Conservation (phyloP, 2,113 vertebrate genomes). For the Tyrannus savana region DNA sequence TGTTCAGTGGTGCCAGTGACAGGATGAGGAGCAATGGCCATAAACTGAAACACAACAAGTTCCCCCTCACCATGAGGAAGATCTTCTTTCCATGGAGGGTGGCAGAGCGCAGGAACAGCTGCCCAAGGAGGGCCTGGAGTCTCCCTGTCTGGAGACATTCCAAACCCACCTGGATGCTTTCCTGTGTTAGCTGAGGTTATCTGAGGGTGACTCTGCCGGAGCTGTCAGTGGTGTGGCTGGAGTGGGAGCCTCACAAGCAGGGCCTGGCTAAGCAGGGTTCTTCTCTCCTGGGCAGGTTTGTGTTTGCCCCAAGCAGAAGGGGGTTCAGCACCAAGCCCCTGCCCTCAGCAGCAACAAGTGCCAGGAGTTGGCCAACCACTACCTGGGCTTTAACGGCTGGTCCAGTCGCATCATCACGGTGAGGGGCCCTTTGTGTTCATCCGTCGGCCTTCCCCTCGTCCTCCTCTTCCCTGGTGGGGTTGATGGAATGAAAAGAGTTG, state of each 20-base stretch:
- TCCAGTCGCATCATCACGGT: constrained; percentile 76
- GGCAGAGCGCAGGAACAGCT: not conserved
- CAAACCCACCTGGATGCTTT: not conserved
- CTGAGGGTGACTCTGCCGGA: not conserved
- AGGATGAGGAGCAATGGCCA: not conserved
- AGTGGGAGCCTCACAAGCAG: not conserved
- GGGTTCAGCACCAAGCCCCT: not conserved
- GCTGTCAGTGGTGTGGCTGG: not conserved
- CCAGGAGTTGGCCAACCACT: constrained; percentile 77
- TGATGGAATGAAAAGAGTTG: not conserved
- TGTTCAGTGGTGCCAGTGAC: not conserved
- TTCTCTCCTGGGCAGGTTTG: constrained; percentile 50
- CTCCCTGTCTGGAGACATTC: not conserved
- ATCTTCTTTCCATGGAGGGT: not conserved
- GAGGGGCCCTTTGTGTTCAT: not conserved
- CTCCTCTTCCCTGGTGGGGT: not conserved
- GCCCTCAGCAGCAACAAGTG: constrained; percentile 70
- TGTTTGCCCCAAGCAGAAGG: constrained; percentile 56
- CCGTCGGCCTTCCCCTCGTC: not conserved
- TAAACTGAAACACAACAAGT: not conserved
- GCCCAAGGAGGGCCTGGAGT: not conserved
- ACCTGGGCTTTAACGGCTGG: constrained; percentile 82
- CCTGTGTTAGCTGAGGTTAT: no score
- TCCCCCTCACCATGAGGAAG: not conserved
- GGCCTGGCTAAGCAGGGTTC: not conserved